These are phyloP conservation scores for Deilephila elpenor DNA, from an alignment of 2,888 invertebrate genomes.

Conservation along the genomic window DNA sequence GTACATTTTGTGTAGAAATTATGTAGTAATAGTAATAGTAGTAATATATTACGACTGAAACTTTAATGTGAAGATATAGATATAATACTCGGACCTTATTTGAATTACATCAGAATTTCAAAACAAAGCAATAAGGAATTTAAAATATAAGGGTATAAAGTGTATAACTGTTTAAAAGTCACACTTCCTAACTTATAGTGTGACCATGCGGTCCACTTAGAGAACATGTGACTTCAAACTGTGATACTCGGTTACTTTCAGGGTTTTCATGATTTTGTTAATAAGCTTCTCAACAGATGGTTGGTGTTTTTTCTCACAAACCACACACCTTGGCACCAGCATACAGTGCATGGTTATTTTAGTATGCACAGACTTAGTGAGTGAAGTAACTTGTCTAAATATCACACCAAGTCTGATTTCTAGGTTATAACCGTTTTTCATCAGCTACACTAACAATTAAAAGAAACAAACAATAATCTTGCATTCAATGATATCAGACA, in stretches of 20 bases:
- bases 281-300: background rate
- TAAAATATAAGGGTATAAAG: background rate
- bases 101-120: background rate
- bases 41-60: too few relatives aligned
- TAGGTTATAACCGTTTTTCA: slow-evolving; percentile 22
- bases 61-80: too few relatives aligned
- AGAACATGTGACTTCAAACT: slow-evolving; percentile 3
- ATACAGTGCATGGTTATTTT: background rate
- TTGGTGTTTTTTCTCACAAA: background rate
- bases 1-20: too few relatives aligned
- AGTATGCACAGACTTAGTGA: background rate
- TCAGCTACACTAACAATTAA: slow-evolving; percentile 10
- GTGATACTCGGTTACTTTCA: background rate
- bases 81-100: background rate
- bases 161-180: background rate
- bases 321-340: slow-evolving; percentile 3
- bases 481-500: slow-evolving; percentile 36
- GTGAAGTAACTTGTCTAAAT: background rate
- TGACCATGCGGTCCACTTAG: slow-evolving; percentile 11
- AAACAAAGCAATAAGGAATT: background rate
- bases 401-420: slow-evolving; percentile 7
- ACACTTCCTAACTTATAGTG: background rate
- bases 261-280: background rate
- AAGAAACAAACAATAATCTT: slow-evolving; percentile 34
- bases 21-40: too few relatives aligned